These are phyloP conservation scores for Nyctalus aviator DNA, from an alignment of 2,797 vertebrate species.

Conservation along the genomic window DNA sequence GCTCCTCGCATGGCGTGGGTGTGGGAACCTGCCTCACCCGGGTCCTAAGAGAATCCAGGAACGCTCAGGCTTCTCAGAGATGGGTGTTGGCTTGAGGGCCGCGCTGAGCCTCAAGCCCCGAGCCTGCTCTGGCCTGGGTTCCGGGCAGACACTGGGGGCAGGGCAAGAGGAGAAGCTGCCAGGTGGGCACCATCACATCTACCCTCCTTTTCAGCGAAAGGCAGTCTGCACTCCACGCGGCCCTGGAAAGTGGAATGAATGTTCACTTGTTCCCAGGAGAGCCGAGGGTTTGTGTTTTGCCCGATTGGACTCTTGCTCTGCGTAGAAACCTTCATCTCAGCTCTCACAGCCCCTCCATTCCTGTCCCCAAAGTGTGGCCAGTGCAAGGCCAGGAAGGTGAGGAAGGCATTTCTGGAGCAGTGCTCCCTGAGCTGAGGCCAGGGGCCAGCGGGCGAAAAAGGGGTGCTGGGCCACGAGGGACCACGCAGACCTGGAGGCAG, in stretches of 20 bases:
- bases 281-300: background rate
- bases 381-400: background rate
- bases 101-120: rapidly evolving
- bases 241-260: background rate
- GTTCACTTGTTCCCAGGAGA: background rate
- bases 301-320: background rate
- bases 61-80: background rate
- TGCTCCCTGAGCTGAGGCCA: background rate
- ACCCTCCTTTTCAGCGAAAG: background rate
- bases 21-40: background rate
- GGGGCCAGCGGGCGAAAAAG: background rate
- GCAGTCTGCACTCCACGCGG: background rate
- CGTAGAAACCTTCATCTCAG: background rate
- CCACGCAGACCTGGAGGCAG: background rate
- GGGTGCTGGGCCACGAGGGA: background rate
- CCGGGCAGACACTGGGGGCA: background rate
- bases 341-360: background rate
- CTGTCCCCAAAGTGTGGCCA: background rate
- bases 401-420: background rate
- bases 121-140: background rate
- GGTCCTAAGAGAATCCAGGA: background rate
- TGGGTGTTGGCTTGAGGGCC: background rate
- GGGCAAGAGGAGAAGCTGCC: background rate
- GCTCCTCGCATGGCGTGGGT: background rate
- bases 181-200: background rate